A percentile compares a stretch with the other conserved stretches of the same genome.
Evolutionary conservation across 2,888 invertebrate genomes (phyloP).

Genomic region (Anthophora plumipes): DNA sequence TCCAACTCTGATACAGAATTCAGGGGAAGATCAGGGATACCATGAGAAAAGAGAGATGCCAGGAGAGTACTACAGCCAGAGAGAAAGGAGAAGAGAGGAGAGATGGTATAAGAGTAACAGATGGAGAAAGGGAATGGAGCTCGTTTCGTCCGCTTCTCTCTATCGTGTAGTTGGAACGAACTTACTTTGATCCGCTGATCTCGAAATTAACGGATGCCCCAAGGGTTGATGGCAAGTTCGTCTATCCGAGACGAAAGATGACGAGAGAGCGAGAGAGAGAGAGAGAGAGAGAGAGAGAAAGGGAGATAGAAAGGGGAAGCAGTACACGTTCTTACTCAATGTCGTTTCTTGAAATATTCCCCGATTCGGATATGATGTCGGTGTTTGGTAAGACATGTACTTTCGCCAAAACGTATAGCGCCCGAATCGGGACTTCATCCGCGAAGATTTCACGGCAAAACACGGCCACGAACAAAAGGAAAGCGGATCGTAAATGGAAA

Average conservation of each 20-base stretch:
- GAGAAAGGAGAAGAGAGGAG: conserved; percentile 23
- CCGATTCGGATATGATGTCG: background rate
- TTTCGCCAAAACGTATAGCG: background rate
- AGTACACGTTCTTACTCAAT: conserved; percentile 4
- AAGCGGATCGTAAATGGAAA: background rate
- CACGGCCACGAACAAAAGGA: background rate
- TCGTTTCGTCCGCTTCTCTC: conserved; percentile 47
- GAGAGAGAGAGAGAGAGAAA: no score
- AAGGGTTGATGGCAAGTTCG: conserved; percentile 51
- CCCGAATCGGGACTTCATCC: background rate
- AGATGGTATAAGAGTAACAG: conserved; percentile 23
- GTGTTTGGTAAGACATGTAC: background rate
- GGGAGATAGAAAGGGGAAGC: conserved; percentile 23
- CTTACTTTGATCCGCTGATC: conserved; percentile 69
- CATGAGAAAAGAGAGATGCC: background rate
- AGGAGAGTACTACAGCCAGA: background rate
- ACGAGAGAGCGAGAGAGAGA: no score
- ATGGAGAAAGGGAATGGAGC: conserved; percentile 50
- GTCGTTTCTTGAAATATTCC: conserved; percentile 26
- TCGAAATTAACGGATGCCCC: conserved; percentile 64
- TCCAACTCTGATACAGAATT: conserved; percentile 49
- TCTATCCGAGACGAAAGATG: conserved; percentile 38
- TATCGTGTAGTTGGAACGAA: conserved; percentile 55
- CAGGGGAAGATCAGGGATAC: conserved; percentile 16
- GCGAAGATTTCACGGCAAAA: background rate